Base-by-base conservation (phyloP, 2,888 invertebrate species). In the Apotomis turbidana region DNA sequence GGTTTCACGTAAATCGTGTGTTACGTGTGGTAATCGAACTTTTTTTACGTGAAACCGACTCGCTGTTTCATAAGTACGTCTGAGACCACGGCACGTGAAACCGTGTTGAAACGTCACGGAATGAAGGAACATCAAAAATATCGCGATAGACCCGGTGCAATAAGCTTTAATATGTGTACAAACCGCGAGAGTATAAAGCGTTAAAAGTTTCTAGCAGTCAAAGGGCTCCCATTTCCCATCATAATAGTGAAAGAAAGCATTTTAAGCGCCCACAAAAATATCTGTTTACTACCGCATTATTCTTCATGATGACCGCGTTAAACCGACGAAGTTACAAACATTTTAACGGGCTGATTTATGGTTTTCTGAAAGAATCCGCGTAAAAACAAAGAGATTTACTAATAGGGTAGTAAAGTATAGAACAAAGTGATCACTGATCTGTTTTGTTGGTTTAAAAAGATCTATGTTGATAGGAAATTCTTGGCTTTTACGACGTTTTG, bases 371-470 rank as follows among this genome's bases (percentile, higher is more conserved):
- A 81, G 76, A 83, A 83, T 83, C 78, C 78, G 78, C 74, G 58
- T 68, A 79, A 78, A 81, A 77, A 80, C 80, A 74, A 74, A 75
- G 74, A 76, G 71, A 74, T 72, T 68, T 72, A 69, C 60, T 74
- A 75, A 74, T 74, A 70, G 72, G 59, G 62, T 68, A 63, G 82
- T 84, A 81, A 85, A 86, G 80, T 84, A 84, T 84, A 82, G 81
- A 89, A 89, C 84, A 87, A 86, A 86, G 86, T 83, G 83, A 89
- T 87, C 84, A 80, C 78, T 66, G 55, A 66, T 66, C 13, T 57
- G 9, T 15, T 0, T 36, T 1, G 12, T 3, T 46, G 27, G 27
- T 46, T 5, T n/a, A 57, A 46, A 66, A 57, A 10, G 55, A 4
- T 27, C 12, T 57, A 66, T 5, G 46, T 57, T 27, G 12, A 3